These are phyloP conservation scores for Agriopis leucophaearia DNA, from an alignment of 2,888 invertebrate species.

Conservation along the genomic window DNA sequence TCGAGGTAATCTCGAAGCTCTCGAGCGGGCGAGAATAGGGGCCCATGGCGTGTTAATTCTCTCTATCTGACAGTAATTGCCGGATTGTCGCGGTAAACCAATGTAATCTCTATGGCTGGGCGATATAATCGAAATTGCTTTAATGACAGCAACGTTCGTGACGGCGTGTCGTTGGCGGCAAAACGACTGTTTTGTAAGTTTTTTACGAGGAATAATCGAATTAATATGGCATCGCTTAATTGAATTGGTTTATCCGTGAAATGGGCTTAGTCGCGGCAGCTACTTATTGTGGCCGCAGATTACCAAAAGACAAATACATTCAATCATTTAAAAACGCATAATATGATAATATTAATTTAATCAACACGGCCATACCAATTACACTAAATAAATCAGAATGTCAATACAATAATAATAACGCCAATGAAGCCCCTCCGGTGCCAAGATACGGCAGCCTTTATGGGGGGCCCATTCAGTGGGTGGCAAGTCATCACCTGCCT, in stretches of 20 bases:
- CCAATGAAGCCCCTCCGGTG: no score
- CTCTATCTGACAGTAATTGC: conserved; percentile 75
- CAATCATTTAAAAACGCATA: no score
- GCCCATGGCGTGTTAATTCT: conserved; percentile 66
- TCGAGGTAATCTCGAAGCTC: not conserved
- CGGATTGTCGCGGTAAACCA: conserved; percentile 72
- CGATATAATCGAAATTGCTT: conserved; percentile 82
- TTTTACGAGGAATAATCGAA: conserved; percentile 82
- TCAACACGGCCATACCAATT: no score
- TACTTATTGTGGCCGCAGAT: not conserved
- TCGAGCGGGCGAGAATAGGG: not conserved
- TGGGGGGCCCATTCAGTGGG: no score
- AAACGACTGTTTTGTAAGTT: conserved; percentile 76
- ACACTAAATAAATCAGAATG: no score
- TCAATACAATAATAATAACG: no score
- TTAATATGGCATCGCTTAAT: conserved; percentile 84
- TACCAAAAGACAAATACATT: no score
- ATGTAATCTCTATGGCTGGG: conserved; percentile 79
- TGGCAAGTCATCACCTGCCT: no score
- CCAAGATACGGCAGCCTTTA: no score
- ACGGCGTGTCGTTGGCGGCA: conserved; percentile 68
- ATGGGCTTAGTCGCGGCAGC: conserved; percentile 21
- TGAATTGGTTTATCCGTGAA: conserved; percentile 70
- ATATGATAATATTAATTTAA: no score
- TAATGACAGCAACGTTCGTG: conserved; percentile 69